phyloP scores from a whole-genome alignment of 2,113 vertebrate species.

The Columbina picui region DNA sequence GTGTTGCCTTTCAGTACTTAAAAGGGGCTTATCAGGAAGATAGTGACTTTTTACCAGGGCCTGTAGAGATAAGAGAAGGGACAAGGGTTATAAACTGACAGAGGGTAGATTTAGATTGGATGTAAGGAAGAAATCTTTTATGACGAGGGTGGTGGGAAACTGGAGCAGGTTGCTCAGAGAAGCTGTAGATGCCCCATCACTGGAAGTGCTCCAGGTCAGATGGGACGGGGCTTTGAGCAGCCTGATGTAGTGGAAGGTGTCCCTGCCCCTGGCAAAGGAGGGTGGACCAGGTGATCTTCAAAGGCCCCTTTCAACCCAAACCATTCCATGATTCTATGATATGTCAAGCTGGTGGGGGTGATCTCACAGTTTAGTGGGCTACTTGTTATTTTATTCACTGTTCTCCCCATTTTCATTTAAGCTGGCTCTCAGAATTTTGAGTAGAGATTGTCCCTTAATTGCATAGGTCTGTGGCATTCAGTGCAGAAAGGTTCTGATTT shows the following conservation, averaged over 20 bases:
- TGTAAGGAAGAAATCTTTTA: accelerated
- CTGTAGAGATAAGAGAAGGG: neutral
- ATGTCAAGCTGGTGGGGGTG: neutral
- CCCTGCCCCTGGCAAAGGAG: neutral
- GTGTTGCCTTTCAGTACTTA: neutral
- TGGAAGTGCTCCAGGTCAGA: neutral
- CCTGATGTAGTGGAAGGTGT: neutral
- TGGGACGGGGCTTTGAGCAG: neutral
- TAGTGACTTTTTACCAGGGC: neutral
- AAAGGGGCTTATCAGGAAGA: neutral
- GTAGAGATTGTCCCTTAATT: neutral
- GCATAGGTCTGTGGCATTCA: neutral
- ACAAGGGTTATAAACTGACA: neutral
- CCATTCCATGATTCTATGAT: neutral
- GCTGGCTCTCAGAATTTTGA: neutral
- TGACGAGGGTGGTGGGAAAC: accelerated
- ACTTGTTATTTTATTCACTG: neutral
- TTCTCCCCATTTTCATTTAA: neutral
- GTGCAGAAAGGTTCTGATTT: neutral
- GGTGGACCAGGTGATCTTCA: neutral
- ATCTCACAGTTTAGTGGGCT: neutral
- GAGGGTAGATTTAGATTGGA: neutral
- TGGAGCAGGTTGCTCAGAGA: neutral
- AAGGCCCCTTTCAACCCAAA: neutral
- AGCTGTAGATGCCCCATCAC: neutral